Evolutionary conservation across 2,888 invertebrate species (phyloP).

Genomic region (Euproctis similis): DNA sequence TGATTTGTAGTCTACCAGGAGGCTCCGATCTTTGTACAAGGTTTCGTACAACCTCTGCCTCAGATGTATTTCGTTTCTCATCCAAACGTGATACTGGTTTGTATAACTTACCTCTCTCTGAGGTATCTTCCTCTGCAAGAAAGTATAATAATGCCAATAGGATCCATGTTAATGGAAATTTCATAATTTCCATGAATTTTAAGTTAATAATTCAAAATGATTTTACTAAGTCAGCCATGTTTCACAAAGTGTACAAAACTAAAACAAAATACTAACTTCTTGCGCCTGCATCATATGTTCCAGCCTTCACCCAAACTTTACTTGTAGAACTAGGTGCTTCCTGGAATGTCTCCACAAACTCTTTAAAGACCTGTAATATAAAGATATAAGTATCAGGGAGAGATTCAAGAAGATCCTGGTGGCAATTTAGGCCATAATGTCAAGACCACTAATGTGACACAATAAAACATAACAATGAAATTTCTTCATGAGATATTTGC

Average conservation of each 20-base stretch:
- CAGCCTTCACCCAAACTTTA: conserved; percentile 98
- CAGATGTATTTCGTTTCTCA: conserved; percentile 48
- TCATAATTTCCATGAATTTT: too few species aligned
- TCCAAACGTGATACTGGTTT: conserved; percentile 90
- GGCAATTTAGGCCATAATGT: too few species aligned
- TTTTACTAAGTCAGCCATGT: too few species aligned
- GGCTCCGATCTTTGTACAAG: conserved; percentile 76
- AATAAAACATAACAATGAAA: too few species aligned
- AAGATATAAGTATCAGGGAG: too few species aligned
- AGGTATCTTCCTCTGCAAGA: conserved; percentile 87
- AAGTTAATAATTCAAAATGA: too few species aligned
- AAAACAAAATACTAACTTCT: conserved; percentile 78
- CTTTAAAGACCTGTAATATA: conserved; percentile 88
- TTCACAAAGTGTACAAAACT: background rate
- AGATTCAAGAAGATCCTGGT: too few species aligned
- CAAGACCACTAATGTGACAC: too few species aligned
- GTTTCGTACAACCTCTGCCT: conserved; percentile 49
- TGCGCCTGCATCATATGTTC: conserved; percentile 96
- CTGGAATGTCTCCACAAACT: conserved; percentile 98
- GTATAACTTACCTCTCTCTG: conserved; percentile 93
- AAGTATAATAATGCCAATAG: too few species aligned
- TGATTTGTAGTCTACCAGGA: conserved; percentile 34
- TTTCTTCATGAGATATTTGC: too few species aligned
- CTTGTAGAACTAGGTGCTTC: conserved; percentile 85
- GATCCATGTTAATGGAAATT: too few species aligned